phyloP scores from a whole-genome alignment of 1,140 invertebrate species.

The Lasioglossum albipes region DNA sequence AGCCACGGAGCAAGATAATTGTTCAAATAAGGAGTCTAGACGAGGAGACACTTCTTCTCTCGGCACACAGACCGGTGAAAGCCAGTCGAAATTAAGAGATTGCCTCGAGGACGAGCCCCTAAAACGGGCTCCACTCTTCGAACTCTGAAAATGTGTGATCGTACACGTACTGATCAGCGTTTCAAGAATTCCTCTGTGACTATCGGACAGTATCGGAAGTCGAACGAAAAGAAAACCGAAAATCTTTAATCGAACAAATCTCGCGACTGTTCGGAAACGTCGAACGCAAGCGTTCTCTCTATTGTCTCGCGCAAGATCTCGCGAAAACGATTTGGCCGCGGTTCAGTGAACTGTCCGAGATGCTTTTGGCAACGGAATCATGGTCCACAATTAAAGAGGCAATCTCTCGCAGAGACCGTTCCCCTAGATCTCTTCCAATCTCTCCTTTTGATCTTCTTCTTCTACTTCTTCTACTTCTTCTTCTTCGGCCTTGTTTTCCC shows the following conservation, averaged over 20 bases:
- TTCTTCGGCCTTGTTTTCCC: neutral
- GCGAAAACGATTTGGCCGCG: neutral
- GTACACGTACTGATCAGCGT: neutral
- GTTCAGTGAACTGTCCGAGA: neutral
- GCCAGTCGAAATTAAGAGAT: conserved; percentile 9
- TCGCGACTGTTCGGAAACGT: neutral
- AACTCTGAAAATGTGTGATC: too few species aligned
- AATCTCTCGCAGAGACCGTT: neutral
- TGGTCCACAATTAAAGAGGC: neutral
- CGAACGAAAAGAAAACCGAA: too few species aligned
- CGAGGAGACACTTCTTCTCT: neutral
- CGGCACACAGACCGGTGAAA: neutral
- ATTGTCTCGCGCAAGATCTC: neutral
- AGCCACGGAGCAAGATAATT: neutral
- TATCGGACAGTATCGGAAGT: too few species aligned
- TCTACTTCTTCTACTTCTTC: neutral
- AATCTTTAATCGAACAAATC: too few species aligned
- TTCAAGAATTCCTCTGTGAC: neutral
- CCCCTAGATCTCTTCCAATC: neutral
- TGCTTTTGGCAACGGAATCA: neutral
- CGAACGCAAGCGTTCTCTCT: neutral
- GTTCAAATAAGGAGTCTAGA: neutral
- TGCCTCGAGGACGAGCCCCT: conserved; percentile 2
- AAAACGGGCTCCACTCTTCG: neutral
- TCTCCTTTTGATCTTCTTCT: neutral